Conservation (phyloP, 2,797 vertebrate genomes). For the Crypturellus tataupa region DNA sequence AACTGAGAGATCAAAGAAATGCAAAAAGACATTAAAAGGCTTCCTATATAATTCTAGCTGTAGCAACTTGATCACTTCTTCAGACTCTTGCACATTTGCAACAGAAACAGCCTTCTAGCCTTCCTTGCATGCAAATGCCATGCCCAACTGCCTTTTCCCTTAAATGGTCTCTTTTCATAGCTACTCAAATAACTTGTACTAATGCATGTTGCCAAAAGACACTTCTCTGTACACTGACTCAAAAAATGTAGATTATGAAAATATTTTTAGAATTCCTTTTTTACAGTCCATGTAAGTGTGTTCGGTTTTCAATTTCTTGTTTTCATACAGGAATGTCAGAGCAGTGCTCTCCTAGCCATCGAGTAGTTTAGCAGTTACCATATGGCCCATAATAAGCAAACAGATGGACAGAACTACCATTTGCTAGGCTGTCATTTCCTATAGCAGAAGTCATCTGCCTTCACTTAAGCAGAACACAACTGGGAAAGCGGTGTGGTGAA, state of each 20-base stretch:
- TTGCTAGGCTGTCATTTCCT: background rate
- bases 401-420: background rate
- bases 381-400: background rate
- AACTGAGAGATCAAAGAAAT: background rate
- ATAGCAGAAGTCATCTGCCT: background rate
- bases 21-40: background rate
- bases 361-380: background rate
- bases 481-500: background rate
- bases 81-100: background rate
- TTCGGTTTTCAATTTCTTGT: background rate
- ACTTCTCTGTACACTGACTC: background rate
- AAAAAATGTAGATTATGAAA: background rate
- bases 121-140: background rate
- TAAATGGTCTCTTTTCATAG: background rate
- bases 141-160: background rate
- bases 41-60: background rate
- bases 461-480: rapidly evolving
- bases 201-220: background rate
- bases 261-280: background rate
- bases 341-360: background rate
- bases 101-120: background rate
- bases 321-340: background rate
- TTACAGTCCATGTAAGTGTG: background rate
- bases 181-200: background rate
- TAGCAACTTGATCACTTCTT: background rate